These are phyloP conservation scores for Xenentodon cancila DNA, from an alignment of 2,797 vertebrate genomes.

Conservation along the genomic window DNA sequence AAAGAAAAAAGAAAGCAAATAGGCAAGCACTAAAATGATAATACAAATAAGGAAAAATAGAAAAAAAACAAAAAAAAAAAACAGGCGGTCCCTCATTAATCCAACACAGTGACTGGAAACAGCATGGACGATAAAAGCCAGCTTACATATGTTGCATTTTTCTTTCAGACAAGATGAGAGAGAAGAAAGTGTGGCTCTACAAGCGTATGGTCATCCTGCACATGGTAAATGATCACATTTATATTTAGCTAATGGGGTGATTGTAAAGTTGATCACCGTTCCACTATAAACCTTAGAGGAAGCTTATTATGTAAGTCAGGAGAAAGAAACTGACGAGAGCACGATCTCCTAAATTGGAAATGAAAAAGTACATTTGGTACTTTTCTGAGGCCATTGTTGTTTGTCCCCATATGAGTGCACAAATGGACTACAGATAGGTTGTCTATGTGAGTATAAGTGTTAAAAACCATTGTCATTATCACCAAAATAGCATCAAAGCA, in stretches of 20 bases:
- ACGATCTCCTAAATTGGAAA: conserved; percentile 51
- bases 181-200: conserved; percentile 54
- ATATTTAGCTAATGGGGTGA: conserved; percentile 79
- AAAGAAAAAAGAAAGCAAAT: conserved; percentile 55
- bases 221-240: conserved; percentile 70
- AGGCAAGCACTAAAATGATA: conserved; percentile 69
- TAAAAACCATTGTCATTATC: conserved; percentile 31
- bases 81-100: conserved; percentile 78
- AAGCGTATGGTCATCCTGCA: conserved; percentile 64
- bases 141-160: conserved; percentile 35
- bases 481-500: conserved; percentile 76
- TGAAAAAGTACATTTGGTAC: conserved; percentile 76
- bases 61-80: conserved; percentile 46
- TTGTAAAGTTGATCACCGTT: conserved; percentile 82
- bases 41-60: conserved; percentile 32
- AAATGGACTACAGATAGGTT: conserved; percentile 53
- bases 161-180: conserved; percentile 47
- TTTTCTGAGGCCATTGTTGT: conserved; percentile 52
- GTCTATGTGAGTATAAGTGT: conserved; percentile 31
- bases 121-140: conserved; percentile 55
- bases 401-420: conserved; percentile 35
- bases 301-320: conserved; percentile 56
- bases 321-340: conserved; percentile 56
- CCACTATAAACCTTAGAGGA: conserved; percentile 61
- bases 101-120: conserved; percentile 74